Conservation (phyloP, 92 coral and sea anemone species). For the Virgularia gustaviana region DNA sequence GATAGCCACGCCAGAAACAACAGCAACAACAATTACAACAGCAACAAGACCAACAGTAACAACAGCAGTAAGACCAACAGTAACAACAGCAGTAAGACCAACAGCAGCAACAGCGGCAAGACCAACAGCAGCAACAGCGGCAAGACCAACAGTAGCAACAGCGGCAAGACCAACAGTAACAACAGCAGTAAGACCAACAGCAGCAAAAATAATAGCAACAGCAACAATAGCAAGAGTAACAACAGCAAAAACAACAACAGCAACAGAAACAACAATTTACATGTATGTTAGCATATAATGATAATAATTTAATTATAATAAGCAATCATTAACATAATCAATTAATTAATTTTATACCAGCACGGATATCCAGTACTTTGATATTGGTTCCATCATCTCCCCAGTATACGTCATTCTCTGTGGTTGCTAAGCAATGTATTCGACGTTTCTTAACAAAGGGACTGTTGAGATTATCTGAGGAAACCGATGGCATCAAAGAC, state of each 20-base stretch:
- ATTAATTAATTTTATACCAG: conserved; percentile 52
- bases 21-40: not conserved
- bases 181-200: too few relatives aligned
- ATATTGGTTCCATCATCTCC: conserved; percentile 94
- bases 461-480: conserved; percentile 54
- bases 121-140: too few relatives aligned
- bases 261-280: not conserved
- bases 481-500: conserved; percentile 66
- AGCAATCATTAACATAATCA: not conserved
- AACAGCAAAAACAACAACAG: too few relatives aligned
- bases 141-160: too few relatives aligned
- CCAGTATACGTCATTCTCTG: conserved; percentile 80
- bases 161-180: too few relatives aligned
- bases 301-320: not conserved
- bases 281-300: not conserved
- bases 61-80: too few relatives aligned
- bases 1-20: not conserved
- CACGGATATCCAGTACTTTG: conserved; percentile 79
- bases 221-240: too few relatives aligned
- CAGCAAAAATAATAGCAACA: too few relatives aligned
- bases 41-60: too few relatives aligned
- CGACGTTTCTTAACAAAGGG: conserved; percentile 59
- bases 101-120: too few relatives aligned
- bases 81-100: too few relatives aligned
- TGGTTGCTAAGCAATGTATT: conserved; percentile 84